Conservation (phyloP, 2,888 invertebrate genomes). For the Cremastinae sp. region DNA sequence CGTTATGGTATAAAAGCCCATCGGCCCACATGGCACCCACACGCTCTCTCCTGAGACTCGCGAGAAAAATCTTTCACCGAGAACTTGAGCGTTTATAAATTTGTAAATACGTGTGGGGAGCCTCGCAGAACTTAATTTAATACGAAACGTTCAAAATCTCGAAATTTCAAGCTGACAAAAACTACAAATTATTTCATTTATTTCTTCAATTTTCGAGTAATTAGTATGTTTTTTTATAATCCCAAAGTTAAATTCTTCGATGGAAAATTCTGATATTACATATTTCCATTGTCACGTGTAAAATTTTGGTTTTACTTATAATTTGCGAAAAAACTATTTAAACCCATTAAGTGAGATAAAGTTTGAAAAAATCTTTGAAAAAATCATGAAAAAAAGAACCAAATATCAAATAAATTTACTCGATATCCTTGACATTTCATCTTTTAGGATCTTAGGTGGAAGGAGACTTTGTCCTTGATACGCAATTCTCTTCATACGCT, state of each 20-base stretch:
- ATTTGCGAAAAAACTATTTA: no score
- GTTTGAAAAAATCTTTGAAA: not conserved
- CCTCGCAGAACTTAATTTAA: not conserved
- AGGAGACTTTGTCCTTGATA: not conserved
- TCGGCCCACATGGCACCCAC: slow-evolving; percentile 67
- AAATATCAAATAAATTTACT: not conserved
- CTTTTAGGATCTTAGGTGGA: not conserved
- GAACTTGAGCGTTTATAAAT: slow-evolving; percentile 5
- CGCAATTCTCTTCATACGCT: slow-evolving; percentile 13
- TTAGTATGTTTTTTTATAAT: no score
- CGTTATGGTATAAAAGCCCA: slow-evolving; percentile 67
- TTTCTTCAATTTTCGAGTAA: no score
- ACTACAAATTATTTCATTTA: no score
- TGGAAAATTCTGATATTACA: no score
- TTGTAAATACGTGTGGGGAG: slow-evolving; percentile 30
- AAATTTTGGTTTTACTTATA: no score
- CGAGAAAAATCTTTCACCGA: slow-evolving; percentile 33
- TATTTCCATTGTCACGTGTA: no score
- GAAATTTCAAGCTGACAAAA: no score
- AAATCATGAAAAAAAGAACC: not conserved
- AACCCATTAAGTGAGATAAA: not conserved
- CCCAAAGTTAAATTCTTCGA: no score
- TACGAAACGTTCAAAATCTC: no score
- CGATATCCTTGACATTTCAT: slow-evolving; percentile 5
- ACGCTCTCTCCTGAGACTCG: slow-evolving; percentile 43